Percentiles rank a stretch among this genome's conserved stretches.
Evolutionary conservation across 2,888 invertebrate species (phyloP).

Genomic region (Diplazon laetatorius): DNA sequence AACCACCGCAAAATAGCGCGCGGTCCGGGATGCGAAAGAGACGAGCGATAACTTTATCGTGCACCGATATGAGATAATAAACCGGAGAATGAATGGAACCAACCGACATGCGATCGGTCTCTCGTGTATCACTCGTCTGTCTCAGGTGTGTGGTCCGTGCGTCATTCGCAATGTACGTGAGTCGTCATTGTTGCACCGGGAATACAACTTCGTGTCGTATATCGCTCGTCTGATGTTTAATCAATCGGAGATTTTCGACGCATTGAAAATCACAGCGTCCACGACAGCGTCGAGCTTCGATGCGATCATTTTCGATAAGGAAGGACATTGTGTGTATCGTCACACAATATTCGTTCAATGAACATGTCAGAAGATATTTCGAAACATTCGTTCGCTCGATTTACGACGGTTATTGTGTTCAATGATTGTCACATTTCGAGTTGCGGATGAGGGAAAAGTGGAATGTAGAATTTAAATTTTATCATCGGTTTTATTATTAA

Average conservation of each 20-base stretch:
- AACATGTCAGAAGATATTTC: background rate
- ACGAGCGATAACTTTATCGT: slow-evolving; percentile 21
- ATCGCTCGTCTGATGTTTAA: background rate
- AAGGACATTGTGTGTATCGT: background rate
- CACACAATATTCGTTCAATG: background rate
- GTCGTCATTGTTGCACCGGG: background rate
- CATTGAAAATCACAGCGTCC: background rate
- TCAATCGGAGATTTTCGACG: background rate
- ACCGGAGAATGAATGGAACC: slow-evolving; percentile 27
- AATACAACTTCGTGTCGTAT: background rate
- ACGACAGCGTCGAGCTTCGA: background rate
- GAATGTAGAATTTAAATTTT: too few species aligned
- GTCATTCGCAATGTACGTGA: too few species aligned
- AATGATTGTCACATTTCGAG: background rate
- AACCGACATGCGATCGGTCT: background rate
- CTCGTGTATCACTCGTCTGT: background rate
- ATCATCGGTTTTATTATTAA: too few species aligned
- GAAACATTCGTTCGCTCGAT: background rate
- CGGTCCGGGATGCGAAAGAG: background rate
- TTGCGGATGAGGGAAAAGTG: background rate
- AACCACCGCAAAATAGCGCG: slow-evolving; percentile 13
- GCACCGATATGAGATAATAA: slow-evolving; percentile 42
- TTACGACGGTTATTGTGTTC: background rate
- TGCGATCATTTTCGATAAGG: too few species aligned
- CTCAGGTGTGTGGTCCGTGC: background rate